phyloP scores from a whole-genome alignment of 2,113 vertebrate genomes.

The Nibea albiflora region DNA sequence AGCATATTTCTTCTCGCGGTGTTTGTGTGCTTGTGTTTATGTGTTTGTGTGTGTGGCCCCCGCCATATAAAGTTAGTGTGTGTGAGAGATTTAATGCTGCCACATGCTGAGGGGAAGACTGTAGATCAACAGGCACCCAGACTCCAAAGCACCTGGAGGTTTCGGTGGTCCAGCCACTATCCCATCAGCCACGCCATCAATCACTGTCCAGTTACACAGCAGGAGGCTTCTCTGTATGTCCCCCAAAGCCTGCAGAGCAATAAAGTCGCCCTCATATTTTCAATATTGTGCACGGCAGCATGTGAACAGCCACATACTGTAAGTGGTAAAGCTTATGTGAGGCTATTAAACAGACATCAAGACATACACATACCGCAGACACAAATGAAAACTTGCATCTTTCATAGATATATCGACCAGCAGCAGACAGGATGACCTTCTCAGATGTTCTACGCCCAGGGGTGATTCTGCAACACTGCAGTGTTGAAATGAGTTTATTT shows the following conservation, averaged over 20 bases:
- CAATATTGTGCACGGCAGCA: constrained; percentile 31
- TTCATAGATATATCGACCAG: constrained; percentile 18
- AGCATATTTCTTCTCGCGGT: constrained; percentile 2
- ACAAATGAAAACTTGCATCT: constrained; percentile 18
- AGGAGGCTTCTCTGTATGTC: constrained; percentile 32
- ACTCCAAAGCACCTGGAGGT: constrained; percentile 50
- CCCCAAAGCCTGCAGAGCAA: constrained; percentile 41
- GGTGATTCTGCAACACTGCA: constrained; percentile 5
- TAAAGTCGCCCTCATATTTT: constrained; percentile 59
- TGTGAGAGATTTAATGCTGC: constrained; percentile 49
- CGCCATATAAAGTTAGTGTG: neutral
- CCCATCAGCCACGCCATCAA: constrained; percentile 62
- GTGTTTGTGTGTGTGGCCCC: constrained; percentile 8
- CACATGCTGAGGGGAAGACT: constrained; percentile 40
- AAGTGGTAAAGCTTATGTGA: constrained; percentile 5
- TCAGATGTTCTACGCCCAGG: neutral
- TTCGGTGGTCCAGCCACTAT: constrained; percentile 36
- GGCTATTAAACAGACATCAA: constrained; percentile 5
- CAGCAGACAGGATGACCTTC: constrained; percentile 21
- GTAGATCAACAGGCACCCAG: constrained; percentile 47
- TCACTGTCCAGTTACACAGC: constrained; percentile 63
- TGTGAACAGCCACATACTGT: constrained; percentile 19
- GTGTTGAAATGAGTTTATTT: constrained; percentile 16
- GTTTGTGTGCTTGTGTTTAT: constrained; percentile 30
- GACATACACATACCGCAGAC: neutral